These are phyloP conservation scores for Chamaetylas fuelleborni DNA, from an alignment of 2,113 vertebrate species.

Conservation along the genomic window DNA sequence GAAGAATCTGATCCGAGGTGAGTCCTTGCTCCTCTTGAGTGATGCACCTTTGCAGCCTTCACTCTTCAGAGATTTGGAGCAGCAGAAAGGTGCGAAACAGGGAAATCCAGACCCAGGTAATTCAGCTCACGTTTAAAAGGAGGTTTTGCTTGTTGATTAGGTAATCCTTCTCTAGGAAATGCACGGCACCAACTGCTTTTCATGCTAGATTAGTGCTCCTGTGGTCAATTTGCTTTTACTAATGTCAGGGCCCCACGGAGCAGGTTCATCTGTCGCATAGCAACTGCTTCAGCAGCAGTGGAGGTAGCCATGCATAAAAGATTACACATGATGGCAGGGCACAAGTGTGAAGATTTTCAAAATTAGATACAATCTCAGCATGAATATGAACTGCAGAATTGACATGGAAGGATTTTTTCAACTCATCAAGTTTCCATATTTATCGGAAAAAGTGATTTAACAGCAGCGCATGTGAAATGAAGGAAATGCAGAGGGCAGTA, in stretches of 20 bases:
- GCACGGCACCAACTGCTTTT: slow-evolving; percentile 86
- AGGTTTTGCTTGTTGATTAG: slow-evolving; percentile 73
- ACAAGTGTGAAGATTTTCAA: slow-evolving; percentile 84
- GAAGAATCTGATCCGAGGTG: neutral
- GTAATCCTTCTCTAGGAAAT: slow-evolving; percentile 75
- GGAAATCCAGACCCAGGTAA: slow-evolving; percentile 54
- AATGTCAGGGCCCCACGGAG: slow-evolving; percentile 96
- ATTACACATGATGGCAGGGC: slow-evolving; percentile 89
- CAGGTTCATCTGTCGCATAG: slow-evolving; percentile 92
- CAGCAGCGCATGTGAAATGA: slow-evolving; percentile 33
- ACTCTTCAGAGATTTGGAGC: neutral
- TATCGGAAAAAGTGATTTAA: slow-evolving; percentile 68
- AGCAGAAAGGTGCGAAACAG: slow-evolving; percentile 49
- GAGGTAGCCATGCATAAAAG: slow-evolving; percentile 97
- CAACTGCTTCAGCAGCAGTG: slow-evolving; percentile 89
- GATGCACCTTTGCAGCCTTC: neutral
- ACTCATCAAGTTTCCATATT: slow-evolving; percentile 74
- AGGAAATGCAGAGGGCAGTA: slow-evolving; percentile 63
- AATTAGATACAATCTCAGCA: slow-evolving; percentile 85
- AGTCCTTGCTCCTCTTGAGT: neutral
- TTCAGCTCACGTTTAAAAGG: slow-evolving; percentile 67
- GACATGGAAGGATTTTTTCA: slow-evolving; percentile 74
- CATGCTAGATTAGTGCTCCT: slow-evolving; percentile 95
- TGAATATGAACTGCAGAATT: slow-evolving; percentile 78
- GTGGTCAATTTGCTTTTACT: slow-evolving; percentile 99